phyloP scores from a whole-genome alignment of 2,797 vertebrate species.

The Carcharodon carcharias region DNA sequence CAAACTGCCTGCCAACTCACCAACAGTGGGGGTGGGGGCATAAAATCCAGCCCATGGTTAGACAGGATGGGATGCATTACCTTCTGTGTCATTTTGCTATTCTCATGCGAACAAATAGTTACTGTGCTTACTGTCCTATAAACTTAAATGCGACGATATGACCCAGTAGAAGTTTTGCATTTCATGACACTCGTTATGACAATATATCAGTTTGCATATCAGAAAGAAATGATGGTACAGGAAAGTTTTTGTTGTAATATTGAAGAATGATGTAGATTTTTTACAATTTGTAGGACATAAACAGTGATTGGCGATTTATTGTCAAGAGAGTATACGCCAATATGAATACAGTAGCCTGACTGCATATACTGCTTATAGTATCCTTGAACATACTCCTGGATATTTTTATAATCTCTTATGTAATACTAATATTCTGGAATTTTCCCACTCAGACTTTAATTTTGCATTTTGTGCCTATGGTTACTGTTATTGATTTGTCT shows the following conservation, averaged over 20 bases:
- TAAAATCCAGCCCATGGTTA: not conserved
- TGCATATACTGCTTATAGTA: not conserved
- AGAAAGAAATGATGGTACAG: not conserved
- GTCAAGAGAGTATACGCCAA: not conserved
- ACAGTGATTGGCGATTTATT: not conserved
- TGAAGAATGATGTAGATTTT: not conserved
- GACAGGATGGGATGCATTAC: not conserved
- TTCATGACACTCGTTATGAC: not conserved
- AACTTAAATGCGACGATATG: not conserved
- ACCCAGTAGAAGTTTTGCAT: not conserved
- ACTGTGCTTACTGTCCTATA: not conserved
- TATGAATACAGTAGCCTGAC: not conserved
- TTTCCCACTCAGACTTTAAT: not conserved
- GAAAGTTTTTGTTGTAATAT: not conserved
- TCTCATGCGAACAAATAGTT: not conserved
- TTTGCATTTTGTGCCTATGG: not conserved
- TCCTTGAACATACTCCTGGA: not conserved
- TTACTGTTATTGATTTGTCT: not conserved
- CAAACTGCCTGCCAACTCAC: too few relatives aligned
- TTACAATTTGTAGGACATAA: not conserved
- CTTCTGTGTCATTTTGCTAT: not conserved
- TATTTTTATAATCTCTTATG: not conserved
- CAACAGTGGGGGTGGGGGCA: too few relatives aligned
- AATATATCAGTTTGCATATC: not conserved
- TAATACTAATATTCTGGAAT: not conserved